These are phyloP conservation scores for Enteromius fasciolatus DNA, from an alignment of 2,797 vertebrate species.

Conservation along the genomic window DNA sequence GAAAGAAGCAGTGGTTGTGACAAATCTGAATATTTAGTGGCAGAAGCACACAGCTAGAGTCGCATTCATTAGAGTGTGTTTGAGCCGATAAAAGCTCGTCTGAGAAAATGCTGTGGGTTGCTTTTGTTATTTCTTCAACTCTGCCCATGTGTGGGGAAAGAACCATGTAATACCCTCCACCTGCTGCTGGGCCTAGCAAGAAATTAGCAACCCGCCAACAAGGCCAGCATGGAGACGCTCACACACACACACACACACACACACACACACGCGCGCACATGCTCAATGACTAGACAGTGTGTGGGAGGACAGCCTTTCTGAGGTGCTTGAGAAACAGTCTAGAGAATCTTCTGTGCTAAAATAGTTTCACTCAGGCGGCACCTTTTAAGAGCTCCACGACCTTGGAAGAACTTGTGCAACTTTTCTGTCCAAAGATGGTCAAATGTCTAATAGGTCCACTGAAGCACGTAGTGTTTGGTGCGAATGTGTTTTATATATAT, in stretches of 20 bases:
- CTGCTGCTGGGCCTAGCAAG: slow-evolving; percentile 68
- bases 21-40: slow-evolving; percentile 26
- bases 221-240: slow-evolving; percentile 35
- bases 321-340: slow-evolving; percentile 25
- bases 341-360: slow-evolving; percentile 24
- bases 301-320: slow-evolving; percentile 34
- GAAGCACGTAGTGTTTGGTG: slow-evolving; percentile 2
- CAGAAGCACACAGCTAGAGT: slow-evolving; percentile 23
- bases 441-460: slow-evolving; percentile 16
- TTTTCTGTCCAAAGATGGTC: neutral
- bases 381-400: slow-evolving; percentile 8
- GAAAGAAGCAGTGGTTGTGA: slow-evolving; percentile 31
- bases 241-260: slow-evolving; percentile 31
- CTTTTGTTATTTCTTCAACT: slow-evolving; percentile 52
- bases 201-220: slow-evolving; percentile 47
- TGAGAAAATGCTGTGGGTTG: slow-evolving; percentile 43
- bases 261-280: slow-evolving; percentile 1
- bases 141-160: slow-evolving; percentile 52
- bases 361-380: slow-evolving; percentile 18
- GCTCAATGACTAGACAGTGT: slow-evolving; percentile 41
- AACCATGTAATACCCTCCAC: slow-evolving; percentile 69
- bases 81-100: slow-evolving; percentile 20
- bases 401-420: slow-evolving; percentile 31
- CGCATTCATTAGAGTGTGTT: slow-evolving; percentile 35
- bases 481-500: neutral